phyloP scores from a whole-genome alignment of 2,888 invertebrate genomes.

The Eucera pruinosa region DNA sequence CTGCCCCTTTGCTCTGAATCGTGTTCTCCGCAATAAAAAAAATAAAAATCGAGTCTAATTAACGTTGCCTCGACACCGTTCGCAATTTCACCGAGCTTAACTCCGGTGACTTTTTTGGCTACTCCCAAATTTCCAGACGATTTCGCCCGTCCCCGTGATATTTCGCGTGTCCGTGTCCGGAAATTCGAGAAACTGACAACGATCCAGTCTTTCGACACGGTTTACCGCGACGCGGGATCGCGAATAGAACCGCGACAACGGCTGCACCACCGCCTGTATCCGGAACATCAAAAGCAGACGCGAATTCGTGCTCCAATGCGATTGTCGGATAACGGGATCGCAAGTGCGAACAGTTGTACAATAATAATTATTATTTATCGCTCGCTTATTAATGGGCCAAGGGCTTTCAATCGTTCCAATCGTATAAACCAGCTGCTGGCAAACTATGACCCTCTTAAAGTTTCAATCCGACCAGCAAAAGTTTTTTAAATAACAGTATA shows the following conservation, averaged over 20 bases:
- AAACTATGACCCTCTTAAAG: too few species aligned
- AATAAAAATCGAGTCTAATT: conserved; percentile 43
- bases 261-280: conserved; percentile 5
- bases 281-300: conserved; percentile 18
- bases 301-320: not conserved
- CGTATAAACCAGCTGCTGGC: too few species aligned
- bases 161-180: not conserved
- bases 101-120: not conserved
- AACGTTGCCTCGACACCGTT: conserved; percentile 16
- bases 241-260: conserved; percentile 2
- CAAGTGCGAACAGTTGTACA: too few species aligned
- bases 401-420: too few species aligned
- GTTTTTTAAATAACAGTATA: too few species aligned
- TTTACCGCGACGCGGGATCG: conserved; percentile 8
- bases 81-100: not conserved
- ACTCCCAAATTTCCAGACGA: conserved; percentile 3
- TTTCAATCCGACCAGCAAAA: too few species aligned
- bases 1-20: not conserved
- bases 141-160: not conserved
- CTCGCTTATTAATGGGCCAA: too few species aligned
- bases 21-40: not conserved
- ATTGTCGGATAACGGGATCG: not conserved
- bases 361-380: too few species aligned
- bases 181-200: not conserved
- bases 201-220: not conserved